Percentiles rank a stretch among this genome's conserved stretches.
phyloP scores from a whole-genome alignment of 2,797 vertebrate species.

The Chaenodraco wilsoni region DNA sequence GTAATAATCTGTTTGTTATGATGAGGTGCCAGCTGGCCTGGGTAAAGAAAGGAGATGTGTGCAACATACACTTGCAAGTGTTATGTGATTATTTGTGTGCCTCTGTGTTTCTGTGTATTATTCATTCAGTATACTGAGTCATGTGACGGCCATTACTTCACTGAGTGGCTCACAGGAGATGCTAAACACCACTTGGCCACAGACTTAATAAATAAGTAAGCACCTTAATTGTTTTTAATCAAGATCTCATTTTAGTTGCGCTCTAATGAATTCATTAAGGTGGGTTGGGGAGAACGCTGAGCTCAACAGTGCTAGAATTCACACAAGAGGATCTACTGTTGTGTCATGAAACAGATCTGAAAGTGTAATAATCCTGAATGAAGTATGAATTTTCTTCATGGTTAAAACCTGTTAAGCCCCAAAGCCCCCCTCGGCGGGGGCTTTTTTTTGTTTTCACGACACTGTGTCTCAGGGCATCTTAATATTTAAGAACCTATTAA shows the following conservation, averaged over 20 bases:
- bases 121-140: slow-evolving; percentile 32
- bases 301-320: slow-evolving; percentile 21
- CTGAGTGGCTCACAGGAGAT: slow-evolving; percentile 59
- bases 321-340: slow-evolving; percentile 1
- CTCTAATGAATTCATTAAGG: slow-evolving; percentile 62
- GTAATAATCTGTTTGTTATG: slow-evolving; percentile 30
- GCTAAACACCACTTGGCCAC: slow-evolving; percentile 51
- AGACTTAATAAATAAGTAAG: slow-evolving; percentile 62
- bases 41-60: slow-evolving; percentile 13
- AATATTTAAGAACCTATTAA: too few species aligned
- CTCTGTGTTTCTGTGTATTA: slow-evolving; percentile 9
- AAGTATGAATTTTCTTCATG: too few species aligned
- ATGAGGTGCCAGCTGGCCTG: slow-evolving; percentile 20
- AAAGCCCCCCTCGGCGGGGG: too few species aligned
- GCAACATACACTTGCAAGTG: slow-evolving; percentile 11
- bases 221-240: slow-evolving; percentile 69
- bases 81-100: slow-evolving; percentile 22
- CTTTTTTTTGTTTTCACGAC: too few species aligned
- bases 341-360: slow-evolving; percentile 12
- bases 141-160: slow-evolving; percentile 46
- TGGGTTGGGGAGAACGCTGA: slow-evolving; percentile 26
- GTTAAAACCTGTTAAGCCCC: too few species aligned
- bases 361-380: background rate
- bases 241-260: slow-evolving; percentile 55
- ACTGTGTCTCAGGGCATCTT: too few species aligned